phyloP scores from a whole-genome alignment of 2,113 vertebrate genomes.

The Paramormyrops kingsleyae region DNA sequence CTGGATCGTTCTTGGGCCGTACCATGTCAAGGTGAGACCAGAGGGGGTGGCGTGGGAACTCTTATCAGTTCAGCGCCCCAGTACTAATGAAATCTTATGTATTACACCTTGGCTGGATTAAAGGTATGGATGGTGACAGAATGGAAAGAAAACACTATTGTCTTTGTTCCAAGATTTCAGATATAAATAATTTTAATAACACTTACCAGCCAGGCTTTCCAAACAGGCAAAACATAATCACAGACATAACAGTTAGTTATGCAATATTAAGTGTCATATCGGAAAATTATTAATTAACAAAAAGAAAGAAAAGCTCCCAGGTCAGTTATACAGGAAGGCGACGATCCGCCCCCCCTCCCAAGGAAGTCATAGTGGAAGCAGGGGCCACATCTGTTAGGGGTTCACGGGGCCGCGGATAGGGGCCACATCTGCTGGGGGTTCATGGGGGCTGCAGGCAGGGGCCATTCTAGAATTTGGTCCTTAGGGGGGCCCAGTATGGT shows the following conservation, averaged over 20 bases:
- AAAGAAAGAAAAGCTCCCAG: too few species aligned
- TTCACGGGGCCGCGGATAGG: neutral
- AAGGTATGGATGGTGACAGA: neutral
- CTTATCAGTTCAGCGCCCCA: neutral
- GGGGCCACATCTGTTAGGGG: neutral
- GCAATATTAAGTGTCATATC: neutral
- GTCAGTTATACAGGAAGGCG: neutral
- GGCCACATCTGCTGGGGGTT: neutral
- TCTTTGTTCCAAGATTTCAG: neutral
- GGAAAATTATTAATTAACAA: neutral
- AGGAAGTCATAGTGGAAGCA: neutral
- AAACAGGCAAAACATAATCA: neutral
- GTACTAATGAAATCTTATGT: neutral
- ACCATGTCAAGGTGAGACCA: slow-evolving; percentile 80
- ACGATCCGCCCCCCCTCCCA: too few species aligned
- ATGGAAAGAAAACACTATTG: neutral
- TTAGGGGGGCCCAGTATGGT: neutral
- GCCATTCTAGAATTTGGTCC: neutral
- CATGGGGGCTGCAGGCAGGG: neutral
- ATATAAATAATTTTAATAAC: neutral
- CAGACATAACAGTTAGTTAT: neutral
- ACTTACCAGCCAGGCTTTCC: neutral
- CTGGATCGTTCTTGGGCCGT: slow-evolving; percentile 92
- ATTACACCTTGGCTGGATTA: neutral
- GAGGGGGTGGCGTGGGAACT: neutral